Percentiles rank a stretch among this genome's conserved stretches.
Evolutionary conservation across 2,888 invertebrate genomes (phyloP).

Genomic region (Eumerus sabulonum): DNA sequence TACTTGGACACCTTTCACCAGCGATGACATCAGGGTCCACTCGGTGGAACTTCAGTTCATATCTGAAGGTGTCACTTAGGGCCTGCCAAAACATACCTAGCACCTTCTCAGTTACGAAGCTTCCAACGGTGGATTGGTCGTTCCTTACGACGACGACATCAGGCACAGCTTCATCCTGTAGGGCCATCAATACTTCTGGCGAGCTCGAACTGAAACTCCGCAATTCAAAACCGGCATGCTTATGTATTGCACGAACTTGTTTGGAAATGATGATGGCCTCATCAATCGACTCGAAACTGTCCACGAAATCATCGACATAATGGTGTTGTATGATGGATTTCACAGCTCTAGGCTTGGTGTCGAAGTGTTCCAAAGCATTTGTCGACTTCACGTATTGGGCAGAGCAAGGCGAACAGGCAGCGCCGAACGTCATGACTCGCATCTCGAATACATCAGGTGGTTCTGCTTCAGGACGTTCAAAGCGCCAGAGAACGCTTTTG

Average conservation of each 20-base stretch:
- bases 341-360: conserved; percentile 40
- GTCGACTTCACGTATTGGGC: conserved; percentile 60
- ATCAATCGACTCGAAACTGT: conserved; percentile 18
- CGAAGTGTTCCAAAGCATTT: conserved; percentile 31
- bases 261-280: conserved; percentile 28
- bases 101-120: conserved; percentile 32
- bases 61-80: conserved; percentile 52
- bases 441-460: conserved; percentile 58
- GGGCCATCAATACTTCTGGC: conserved; percentile 1
- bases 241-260: conserved; percentile 36
- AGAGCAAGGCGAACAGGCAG: conserved; percentile 59
- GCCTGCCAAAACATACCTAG: conserved; percentile 69
- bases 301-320: conserved; percentile 38
- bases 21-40: no score
- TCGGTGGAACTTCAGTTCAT: conserved; percentile 35
- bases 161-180: background rate
- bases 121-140: background rate
- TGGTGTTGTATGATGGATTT: conserved; percentile 25
- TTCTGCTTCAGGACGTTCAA: conserved; percentile 23
- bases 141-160: background rate
- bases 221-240: conserved; percentile 30
- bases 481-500: conserved; percentile 52
- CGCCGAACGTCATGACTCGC: conserved; percentile 66
- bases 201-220: conserved; percentile 34
- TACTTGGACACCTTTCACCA: no score